phyloP scores from a whole-genome alignment of 2,888 invertebrate genomes.

The Drosophila quinaria region DNA sequence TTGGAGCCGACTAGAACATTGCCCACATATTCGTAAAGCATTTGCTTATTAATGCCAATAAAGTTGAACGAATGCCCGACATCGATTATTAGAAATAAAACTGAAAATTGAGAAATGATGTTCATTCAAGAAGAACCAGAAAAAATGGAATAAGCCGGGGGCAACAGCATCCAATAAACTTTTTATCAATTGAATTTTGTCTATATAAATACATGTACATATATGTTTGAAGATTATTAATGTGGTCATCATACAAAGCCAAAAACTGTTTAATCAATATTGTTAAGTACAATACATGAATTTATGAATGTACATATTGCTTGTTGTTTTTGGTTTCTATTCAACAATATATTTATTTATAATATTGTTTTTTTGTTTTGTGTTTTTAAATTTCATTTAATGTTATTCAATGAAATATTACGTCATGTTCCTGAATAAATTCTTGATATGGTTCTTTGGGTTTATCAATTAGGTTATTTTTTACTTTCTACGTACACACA shows the following conservation, averaged over 20 bases:
- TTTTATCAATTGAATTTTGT: constrained; percentile 75
- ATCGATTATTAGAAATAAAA: constrained; percentile 80
- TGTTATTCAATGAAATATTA: constrained; percentile 72
- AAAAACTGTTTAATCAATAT: constrained; percentile 54
- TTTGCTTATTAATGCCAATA: constrained; percentile 85
- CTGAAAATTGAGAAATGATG: constrained; percentile 59
- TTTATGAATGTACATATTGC: constrained; percentile 6
- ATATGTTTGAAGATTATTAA: constrained; percentile 29
- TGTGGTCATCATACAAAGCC: constrained; percentile 32
- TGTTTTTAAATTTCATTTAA: constrained; percentile 17
- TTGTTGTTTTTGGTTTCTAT: constrained; percentile 3
- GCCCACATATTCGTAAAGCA: constrained; percentile 86
- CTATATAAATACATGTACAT: constrained; percentile 42
- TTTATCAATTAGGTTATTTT: constrained; percentile 69
- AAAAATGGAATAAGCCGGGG: constrained; percentile 44
- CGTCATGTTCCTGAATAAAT: constrained; percentile 73
- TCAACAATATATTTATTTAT: constrained; percentile 9
- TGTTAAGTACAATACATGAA: constrained; percentile 32
- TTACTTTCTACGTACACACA: constrained; percentile 82
- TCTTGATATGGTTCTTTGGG: constrained; percentile 62
- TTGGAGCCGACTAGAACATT: constrained; percentile 85
- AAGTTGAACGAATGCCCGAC: constrained; percentile 83
- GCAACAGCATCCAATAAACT: constrained; percentile 67
- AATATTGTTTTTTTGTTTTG: constrained; percentile 21
- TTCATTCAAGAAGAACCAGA: constrained; percentile 38